Percentiles rank a stretch among this genome's conserved stretches.
These are phyloP conservation scores for Agrenia bidenticulata DNA, from an alignment of 2,888 invertebrate species.

Conservation along the genomic window DNA sequence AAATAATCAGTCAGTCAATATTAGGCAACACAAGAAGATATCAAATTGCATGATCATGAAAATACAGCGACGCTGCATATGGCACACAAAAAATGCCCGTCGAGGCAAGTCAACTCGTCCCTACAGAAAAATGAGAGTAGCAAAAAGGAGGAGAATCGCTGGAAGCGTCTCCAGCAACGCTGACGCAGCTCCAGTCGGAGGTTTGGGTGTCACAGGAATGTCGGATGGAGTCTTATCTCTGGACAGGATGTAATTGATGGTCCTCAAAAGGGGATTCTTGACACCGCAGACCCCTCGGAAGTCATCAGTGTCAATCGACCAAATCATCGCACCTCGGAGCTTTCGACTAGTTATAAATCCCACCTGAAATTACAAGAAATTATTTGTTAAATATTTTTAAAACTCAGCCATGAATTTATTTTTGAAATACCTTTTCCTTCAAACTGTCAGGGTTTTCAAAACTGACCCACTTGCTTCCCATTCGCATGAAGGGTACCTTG, in stretches of 20 bases:
- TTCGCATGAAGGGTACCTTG: conserved; percentile 66
- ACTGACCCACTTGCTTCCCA: conserved; percentile 67
- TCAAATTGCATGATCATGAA: too few species aligned
- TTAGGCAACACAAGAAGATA: too few species aligned
- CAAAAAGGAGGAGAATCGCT: too few species aligned
- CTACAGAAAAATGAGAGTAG: too few species aligned
- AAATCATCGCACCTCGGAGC: conserved; percentile 76
- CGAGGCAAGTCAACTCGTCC: too few species aligned
- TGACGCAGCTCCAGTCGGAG: neutral
- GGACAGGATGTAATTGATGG: conserved; percentile 68
- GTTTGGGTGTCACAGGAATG: neutral
- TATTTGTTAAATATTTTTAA: conserved; percentile 2
- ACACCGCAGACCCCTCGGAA: conserved; percentile 69
- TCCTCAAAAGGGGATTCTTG: conserved; percentile 68
- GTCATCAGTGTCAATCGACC: conserved; percentile 88
- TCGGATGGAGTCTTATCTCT: neutral
- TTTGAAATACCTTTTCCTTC: conserved; percentile 65
- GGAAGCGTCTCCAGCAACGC: too few species aligned
- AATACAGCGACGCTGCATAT: too few species aligned
- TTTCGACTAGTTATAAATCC: conserved; percentile 64
- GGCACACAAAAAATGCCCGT: too few species aligned
- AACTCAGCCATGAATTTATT: neutral
- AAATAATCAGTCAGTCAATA: too few species aligned
- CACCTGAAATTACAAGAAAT: conserved; percentile 55
- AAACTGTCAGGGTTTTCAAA: conserved; percentile 77